A percentile compares a stretch with the other conserved stretches of the same genome.
These are phyloP conservation scores for Rhabdornis inornatus DNA, from an alignment of 2,113 vertebrate genomes.

Conservation along the genomic window DNA sequence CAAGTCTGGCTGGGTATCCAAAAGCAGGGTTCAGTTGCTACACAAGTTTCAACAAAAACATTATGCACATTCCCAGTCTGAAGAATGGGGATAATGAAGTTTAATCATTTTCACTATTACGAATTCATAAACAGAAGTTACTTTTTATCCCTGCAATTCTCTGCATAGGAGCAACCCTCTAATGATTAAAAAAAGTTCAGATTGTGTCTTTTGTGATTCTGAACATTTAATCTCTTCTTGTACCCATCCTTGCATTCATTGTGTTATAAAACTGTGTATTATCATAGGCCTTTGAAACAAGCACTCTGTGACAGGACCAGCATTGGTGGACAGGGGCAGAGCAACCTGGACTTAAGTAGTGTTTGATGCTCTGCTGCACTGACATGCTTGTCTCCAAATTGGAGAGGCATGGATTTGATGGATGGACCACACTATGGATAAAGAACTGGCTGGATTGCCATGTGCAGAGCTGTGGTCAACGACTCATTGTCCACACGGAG, in stretches of 20 bases:
- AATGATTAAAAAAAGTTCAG: neutral
- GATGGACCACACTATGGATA: neutral
- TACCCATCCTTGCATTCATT: neutral
- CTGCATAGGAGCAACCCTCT: neutral
- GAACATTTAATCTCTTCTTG: neutral
- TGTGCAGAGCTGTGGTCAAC: neutral
- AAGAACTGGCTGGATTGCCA: neutral
- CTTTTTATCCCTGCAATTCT: neutral
- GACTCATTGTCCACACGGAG: rapidly evolving
- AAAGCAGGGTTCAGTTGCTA: neutral
- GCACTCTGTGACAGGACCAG: neutral
- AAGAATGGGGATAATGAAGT: neutral
- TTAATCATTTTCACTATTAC: neutral
- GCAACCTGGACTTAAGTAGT: neutral
- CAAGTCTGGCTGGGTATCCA: neutral
- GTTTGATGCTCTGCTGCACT: neutral
- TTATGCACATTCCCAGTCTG: neutral
- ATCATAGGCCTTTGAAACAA: neutral
- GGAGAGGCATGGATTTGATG: neutral
- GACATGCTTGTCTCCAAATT: neutral
- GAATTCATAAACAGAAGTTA: neutral
- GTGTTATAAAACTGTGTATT: neutral
- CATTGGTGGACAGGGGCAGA: neutral
- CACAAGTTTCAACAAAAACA: neutral
- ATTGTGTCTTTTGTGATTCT: neutral